Base-by-base conservation (phyloP, 2,797 vertebrate genomes). In the Fratercula arctica region DNA sequence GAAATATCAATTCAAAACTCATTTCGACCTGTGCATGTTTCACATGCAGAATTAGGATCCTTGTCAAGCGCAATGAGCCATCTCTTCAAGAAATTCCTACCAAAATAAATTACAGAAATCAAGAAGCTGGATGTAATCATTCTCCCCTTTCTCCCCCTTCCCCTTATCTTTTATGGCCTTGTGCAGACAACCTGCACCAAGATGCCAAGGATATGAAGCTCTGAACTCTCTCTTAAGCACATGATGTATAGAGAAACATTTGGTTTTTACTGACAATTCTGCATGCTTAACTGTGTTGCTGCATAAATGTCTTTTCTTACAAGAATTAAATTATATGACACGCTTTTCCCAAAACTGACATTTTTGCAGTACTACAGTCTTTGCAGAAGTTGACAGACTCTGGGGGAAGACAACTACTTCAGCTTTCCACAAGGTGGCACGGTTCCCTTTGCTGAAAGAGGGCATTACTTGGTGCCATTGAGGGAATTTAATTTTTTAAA, bases 361-460 rank as follows among this genome's bases (percentile, higher is more conserved):
- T 54, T 74, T 88, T 31, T 79, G 39, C 53, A 59, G 61, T 4
- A 21, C 20, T 75, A 67, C n/a, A 29, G 13, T 72, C 43, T 64
- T 87, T 54, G 74, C 64, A 75, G 45, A 80, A 77, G 25, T 4
- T n/a, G 41, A 72, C 6, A 59, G 45, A 1, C 23, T 48, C 33
- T 1, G 3, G 25, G 45, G 26, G 69, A 91, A 89, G 43, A 69
- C 54, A 76, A 64, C 83, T 94, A 75, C 88, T 69, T 78, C 19
- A 63, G 39, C 4, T 54, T 78, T 87, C 98, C 98, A 98, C 97
- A 92, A 95, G 98, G 89, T 96, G 98, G 97, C 98, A 97, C 0
- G 3, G 83, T 43, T 91, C 45, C 85, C 96, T 95, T 96, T 87
- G 66, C 68, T 85, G 77, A 96, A 94, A 92, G 61, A 33, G 16